Evolutionary conservation across 2,888 invertebrate genomes (phyloP).

Genomic region (Phoenoteleia sp.): DNA sequence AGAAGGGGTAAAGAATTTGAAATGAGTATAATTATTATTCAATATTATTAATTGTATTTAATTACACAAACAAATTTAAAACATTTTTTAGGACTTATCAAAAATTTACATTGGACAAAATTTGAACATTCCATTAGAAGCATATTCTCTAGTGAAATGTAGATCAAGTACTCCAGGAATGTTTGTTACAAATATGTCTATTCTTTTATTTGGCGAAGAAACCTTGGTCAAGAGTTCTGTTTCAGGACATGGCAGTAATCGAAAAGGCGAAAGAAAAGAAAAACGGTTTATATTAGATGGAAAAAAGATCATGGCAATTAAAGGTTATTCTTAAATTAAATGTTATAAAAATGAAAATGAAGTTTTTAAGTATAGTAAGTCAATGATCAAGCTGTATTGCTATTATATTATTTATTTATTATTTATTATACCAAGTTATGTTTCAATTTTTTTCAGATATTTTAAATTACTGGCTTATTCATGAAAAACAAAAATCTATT

Average conservation of each 20-base stretch:
- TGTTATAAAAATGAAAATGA: neutral
- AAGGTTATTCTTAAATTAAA: neutral
- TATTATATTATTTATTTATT: too few relatives aligned
- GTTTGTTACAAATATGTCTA: neutral
- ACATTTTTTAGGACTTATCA: too few relatives aligned
- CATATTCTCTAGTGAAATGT: too few relatives aligned
- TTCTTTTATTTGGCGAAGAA: neutral
- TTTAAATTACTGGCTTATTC: neutral
- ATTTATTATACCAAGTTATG: too few relatives aligned
- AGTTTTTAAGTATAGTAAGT: too few relatives aligned
- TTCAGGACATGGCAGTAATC: neutral
- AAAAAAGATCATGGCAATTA: neutral
- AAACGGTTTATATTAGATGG: slow-evolving; percentile 3
- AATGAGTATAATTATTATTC: too few relatives aligned
- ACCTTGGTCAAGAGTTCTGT: neutral
- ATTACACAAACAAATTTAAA: too few relatives aligned
- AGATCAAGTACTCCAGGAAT: neutral
- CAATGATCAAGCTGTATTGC: neutral
- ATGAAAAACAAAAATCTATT: neutral
- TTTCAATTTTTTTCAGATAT: too few relatives aligned
- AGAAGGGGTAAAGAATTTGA: too few relatives aligned
- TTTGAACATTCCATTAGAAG: too few relatives aligned
- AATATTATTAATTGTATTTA: too few relatives aligned
- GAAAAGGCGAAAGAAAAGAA: slow-evolving; percentile 7
- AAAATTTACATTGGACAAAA: too few relatives aligned